Conservation (phyloP, 2,113 vertebrate genomes). For the Electrona antarctica region DNA sequence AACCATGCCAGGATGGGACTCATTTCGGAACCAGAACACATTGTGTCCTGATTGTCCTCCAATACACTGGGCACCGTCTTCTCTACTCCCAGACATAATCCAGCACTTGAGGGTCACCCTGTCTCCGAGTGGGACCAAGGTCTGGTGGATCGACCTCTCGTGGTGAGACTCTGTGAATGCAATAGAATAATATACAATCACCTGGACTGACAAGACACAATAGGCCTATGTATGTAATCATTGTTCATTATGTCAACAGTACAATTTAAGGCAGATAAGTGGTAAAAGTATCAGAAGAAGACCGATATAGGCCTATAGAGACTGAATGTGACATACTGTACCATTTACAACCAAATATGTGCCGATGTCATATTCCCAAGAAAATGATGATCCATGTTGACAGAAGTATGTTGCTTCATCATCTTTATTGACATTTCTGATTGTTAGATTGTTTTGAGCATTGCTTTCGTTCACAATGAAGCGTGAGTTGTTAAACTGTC, state of each 20-base stretch:
- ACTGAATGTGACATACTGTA: not conserved
- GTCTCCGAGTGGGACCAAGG: slow-evolving; percentile 33
- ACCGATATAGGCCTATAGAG: too few species aligned
- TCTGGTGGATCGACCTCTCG: too few species aligned
- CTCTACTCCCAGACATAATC: slow-evolving; percentile 16
- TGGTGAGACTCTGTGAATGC: too few species aligned
- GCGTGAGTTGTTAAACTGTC: not conserved
- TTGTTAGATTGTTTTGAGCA: not conserved
- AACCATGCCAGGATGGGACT: slow-evolving; percentile 1
- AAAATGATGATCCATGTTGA: not conserved
- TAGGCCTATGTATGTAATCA: too few species aligned
- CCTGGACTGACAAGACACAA: too few species aligned
- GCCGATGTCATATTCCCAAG: not conserved
- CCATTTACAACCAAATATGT: not conserved
- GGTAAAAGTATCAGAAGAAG: too few species aligned
- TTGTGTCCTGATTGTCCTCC: slow-evolving; percentile 3
- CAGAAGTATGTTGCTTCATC: not conserved
- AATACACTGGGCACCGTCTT: not conserved
- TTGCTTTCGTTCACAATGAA: not conserved
- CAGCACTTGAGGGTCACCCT: slow-evolving; percentile 37
- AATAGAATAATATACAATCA: too few species aligned
- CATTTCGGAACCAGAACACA: slow-evolving; percentile 18
- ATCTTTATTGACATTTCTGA: not conserved
- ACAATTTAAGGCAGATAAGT: too few species aligned
- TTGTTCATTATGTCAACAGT: too few species aligned